Evolutionary conservation across 2,797 vertebrate genomes (phyloP).

Genomic region (Propithecus perrieri): DNA sequence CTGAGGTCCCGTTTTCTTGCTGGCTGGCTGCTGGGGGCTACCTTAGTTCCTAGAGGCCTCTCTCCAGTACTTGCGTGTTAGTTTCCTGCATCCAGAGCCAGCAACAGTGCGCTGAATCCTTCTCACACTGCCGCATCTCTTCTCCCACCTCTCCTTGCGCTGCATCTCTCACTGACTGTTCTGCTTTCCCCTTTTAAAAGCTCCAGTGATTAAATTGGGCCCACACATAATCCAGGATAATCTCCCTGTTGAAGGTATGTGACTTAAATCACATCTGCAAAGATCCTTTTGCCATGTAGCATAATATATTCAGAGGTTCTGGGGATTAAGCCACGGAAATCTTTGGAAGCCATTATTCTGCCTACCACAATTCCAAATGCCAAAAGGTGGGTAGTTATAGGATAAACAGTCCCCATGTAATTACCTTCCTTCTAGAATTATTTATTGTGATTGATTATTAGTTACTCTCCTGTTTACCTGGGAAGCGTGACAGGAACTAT

Average conservation of each 20-base stretch:
- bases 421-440: neutral
- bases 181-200: neutral
- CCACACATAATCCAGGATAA: neutral
- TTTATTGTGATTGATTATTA: neutral
- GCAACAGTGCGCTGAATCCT: neutral
- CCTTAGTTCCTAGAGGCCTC: neutral
- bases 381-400: neutral
- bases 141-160: neutral
- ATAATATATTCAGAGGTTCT: neutral
- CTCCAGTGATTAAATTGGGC: neutral
- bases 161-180: neutral
- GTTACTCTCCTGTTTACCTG: neutral
- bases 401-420: neutral
- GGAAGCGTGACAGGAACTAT: neutral
- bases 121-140: fast-evolving
- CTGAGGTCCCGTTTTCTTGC: neutral
- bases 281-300: neutral
- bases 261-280: neutral
- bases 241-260: neutral
- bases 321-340: neutral
- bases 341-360: neutral
- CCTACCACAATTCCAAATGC: neutral
- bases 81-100: neutral
- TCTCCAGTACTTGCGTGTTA: neutral
- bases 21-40: neutral